Evolutionary conservation across 1,140 invertebrate species (phyloP).

Genomic region (Heliconius hermathena): DNA sequence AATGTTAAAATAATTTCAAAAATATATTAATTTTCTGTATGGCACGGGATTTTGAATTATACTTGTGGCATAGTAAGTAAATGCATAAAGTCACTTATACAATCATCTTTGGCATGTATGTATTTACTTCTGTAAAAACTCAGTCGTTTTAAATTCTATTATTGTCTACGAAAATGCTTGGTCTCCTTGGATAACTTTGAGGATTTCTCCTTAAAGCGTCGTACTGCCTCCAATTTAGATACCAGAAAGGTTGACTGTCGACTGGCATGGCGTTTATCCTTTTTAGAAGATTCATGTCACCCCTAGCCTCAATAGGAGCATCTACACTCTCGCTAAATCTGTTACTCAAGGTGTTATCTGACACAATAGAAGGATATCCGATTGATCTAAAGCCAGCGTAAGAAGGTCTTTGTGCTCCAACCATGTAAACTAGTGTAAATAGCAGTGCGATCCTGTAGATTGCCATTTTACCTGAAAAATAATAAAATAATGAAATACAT

Average conservation of each 20-base stretch:
- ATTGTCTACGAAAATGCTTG: conserved; percentile 45
- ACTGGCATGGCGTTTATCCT: conserved; percentile 79
- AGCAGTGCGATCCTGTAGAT: conserved; percentile 48
- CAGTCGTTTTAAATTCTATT: neutral
- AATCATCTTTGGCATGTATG: neutral
- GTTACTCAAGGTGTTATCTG: conserved; percentile 44
- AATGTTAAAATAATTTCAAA: neutral
- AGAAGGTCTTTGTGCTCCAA: conserved; percentile 64
- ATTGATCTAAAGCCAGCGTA: conserved; percentile 65
- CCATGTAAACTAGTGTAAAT: conserved; percentile 41
- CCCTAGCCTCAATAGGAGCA: conserved; percentile 73
- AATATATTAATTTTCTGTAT: neutral
- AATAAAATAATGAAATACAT: too few species aligned
- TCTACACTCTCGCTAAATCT: conserved; percentile 60
- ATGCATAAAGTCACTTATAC: neutral
- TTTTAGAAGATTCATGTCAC: conserved; percentile 76
- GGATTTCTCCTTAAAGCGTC: conserved; percentile 68
- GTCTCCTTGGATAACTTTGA: conserved; percentile 56
- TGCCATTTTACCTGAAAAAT: conserved; percentile 47
- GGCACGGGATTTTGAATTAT: neutral
- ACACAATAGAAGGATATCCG: conserved; percentile 54
- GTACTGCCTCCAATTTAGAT: conserved; percentile 81
- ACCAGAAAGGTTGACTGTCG: conserved; percentile 83
- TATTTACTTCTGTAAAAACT: neutral
- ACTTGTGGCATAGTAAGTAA: neutral